Conservation (phyloP, 1,140 invertebrate species). For the Drosophila lini region DNA sequence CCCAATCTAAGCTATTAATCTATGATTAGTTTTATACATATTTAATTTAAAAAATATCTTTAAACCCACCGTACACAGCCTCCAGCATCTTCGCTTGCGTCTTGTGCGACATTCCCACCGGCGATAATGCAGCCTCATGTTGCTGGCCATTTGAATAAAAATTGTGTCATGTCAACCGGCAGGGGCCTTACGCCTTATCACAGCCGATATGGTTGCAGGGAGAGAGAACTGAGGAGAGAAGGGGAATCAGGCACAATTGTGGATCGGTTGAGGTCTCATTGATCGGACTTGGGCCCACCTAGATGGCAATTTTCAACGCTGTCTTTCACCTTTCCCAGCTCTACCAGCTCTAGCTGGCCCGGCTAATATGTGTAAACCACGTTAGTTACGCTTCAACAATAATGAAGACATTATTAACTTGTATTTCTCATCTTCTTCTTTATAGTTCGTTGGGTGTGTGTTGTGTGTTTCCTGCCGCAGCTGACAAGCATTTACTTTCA, state of each 20-base stretch:
- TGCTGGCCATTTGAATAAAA: conserved; percentile 80
- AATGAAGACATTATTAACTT: conserved; percentile 84
- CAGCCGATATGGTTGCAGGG: conserved; percentile 19
- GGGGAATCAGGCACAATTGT: conserved; percentile 56
- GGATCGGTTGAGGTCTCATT: conserved; percentile 62
- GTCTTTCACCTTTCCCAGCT: conserved; percentile 63
- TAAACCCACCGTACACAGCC: conserved; percentile 14
- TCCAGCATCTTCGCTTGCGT: conserved; percentile 26
- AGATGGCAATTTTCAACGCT: conserved; percentile 72
- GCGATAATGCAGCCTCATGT: conserved; percentile 75
- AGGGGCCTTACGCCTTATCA: conserved; percentile 61
- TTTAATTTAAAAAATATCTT: not conserved
- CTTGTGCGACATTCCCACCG: conserved; percentile 79
- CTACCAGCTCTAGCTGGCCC: conserved; percentile 32
- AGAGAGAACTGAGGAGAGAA: not conserved
- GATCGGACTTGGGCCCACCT: conserved; percentile 58
- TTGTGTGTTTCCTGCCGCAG: conserved; percentile 73
- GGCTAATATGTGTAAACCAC: conserved; percentile 83
- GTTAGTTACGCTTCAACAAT: conserved; percentile 83
- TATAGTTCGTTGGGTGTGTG: conserved; percentile 31
- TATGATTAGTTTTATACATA: not conserved
- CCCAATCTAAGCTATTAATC: not conserved
- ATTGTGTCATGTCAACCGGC: conserved; percentile 74
- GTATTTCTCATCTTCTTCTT: conserved; percentile 48
- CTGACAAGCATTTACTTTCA: conserved; percentile 80